Percentiles rank a stretch among this genome's conserved stretches.
Evolutionary conservation across 2,888 invertebrate species (phyloP).

Genomic region (Lasioglossum figueresi): DNA sequence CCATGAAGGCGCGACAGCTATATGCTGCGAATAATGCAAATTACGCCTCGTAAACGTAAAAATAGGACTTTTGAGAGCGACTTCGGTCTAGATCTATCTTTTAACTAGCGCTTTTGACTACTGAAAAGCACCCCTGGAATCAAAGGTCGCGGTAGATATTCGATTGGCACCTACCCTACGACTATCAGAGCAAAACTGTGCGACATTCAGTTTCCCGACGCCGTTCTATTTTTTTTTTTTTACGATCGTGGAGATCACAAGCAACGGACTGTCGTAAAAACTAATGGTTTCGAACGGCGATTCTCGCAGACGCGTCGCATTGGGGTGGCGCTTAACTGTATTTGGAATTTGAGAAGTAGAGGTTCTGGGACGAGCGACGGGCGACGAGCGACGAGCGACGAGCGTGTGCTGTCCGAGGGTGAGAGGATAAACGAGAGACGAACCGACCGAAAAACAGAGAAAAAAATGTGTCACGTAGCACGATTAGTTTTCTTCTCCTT

Average conservation of each 20-base stretch:
- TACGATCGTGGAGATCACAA: not conserved
- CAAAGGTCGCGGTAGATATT: not conserved
- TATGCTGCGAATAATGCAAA: too few relatives aligned
- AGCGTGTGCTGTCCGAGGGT: constrained; percentile 14
- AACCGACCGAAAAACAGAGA: constrained; percentile 10
- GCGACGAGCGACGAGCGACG: not conserved
- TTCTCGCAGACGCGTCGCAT: not conserved
- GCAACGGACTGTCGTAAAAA: constrained; percentile 13
- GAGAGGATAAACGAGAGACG: constrained; percentile 38
- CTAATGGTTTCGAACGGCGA: not conserved
- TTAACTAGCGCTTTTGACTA: too few relatives aligned
- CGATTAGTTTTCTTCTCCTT: constrained; percentile 69
- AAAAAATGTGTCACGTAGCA: constrained; percentile 43
- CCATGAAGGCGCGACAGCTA: too few relatives aligned
- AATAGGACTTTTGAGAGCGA: too few relatives aligned
- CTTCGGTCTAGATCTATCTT: too few relatives aligned
- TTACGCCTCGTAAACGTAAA: too few relatives aligned
- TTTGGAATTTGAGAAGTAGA: constrained; percentile 30
- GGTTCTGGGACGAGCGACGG: not conserved
- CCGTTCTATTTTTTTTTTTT: not conserved
- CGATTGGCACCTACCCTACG: not conserved
- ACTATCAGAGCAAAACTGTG: not conserved
- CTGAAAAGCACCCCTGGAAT: not conserved
- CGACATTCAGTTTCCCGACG: not conserved
- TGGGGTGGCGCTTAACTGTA: constrained; percentile 40